Base-by-base conservation (phyloP, 1,140 invertebrate genomes). In the Hycleus phaleratus region DNA sequence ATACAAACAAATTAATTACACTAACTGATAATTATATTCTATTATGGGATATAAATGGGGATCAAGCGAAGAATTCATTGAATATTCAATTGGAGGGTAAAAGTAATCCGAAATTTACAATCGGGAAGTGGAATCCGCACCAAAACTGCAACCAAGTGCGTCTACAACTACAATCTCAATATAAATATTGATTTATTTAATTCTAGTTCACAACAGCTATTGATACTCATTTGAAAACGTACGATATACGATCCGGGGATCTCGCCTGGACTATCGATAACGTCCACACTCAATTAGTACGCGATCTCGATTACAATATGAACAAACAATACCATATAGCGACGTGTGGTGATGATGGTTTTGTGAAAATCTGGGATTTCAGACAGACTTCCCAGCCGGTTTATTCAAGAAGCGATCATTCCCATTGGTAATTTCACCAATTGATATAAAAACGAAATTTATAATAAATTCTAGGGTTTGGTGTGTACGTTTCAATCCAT, bases 261-360 rank as follows among this genome's bases (percentile, higher is more conserved):
- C 75, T 81, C 44, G 82, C 84, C 0, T 98, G 92, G 90, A 78
- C 74, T 49, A 90, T 98, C 65, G 84, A 91, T 59, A 85, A 86
- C 62, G 89, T 91, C 6, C 95, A 98, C 78, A 82, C 84, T 7
- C 92, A 96, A 75, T 79, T 92, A 44, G 85, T 94, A 7, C 75
- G 95, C 60, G 93, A 97, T 73, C 69, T 98, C 11, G 95, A 98
- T 76, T 97, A 96, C 69, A 98, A 98, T 79, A 90, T 93, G 11
- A 98, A 98, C 76, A 88, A 91, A 70, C 94, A 97, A 67, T 97
- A 96, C 71, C 89, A 91, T 70, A 65, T 98, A 56, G 91, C 90
- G 1, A 95, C 88, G 10, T 95, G 93, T 67, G 95, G 95, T 2
- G 95, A 98, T 74, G 95, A 98, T 75, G 94, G 93, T 3, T 86